Base-by-base conservation (phyloP, 2,888 invertebrate genomes). In the Sminthurinus aureus region DNA sequence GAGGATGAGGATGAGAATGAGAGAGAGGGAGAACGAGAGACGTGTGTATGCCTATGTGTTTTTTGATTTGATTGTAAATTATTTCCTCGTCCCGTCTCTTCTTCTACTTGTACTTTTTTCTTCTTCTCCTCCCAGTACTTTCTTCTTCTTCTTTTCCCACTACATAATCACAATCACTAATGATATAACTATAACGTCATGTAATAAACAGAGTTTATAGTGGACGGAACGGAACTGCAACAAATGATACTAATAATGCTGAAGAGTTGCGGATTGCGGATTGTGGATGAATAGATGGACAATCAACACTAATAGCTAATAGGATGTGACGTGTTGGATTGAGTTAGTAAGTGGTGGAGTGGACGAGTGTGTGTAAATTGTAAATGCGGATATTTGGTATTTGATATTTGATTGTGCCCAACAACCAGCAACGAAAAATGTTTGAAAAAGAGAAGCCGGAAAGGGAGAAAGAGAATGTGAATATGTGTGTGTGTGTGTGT, bases 401-500 rank as follows among this genome's bases (percentile, higher is more conserved):
- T n/a, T n/a, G n/a, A n/a, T n/a, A 66, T 71, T 22, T 71, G 71
- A 71, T 71, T 71, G 71, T 71, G 38, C 38, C 71, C 24, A 22
- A 71, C 22, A 71, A 20, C 71, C 20, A 71, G 22, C 20, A 66
- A 18, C 20, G 71, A 26, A 71, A 24, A 26, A 26, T 22, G 24
- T 24, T 22, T 24, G 26, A 26, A 24, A 71, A 24, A 26, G 71
- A 71, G 38, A 52, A 22, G 73, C 52, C 13, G 52, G 58, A 15
- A 58, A 18, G 58, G 15, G 58, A 58, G 58, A 58, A 58, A 18
- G 58, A 58, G 58, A 58, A 58, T 38, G 0, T 58, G 58, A 6
- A 58, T n/a, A n/a, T n/a, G n/a, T n/a, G n/a, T n/a, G n/a, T n/a
- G 38, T 38, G 38, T 38, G 38, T 38, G 6, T 38, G 38, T 38